These are phyloP conservation scores for Notocelia uddmanniana DNA, from an alignment of 2,888 invertebrate genomes.

Conservation along the genomic window DNA sequence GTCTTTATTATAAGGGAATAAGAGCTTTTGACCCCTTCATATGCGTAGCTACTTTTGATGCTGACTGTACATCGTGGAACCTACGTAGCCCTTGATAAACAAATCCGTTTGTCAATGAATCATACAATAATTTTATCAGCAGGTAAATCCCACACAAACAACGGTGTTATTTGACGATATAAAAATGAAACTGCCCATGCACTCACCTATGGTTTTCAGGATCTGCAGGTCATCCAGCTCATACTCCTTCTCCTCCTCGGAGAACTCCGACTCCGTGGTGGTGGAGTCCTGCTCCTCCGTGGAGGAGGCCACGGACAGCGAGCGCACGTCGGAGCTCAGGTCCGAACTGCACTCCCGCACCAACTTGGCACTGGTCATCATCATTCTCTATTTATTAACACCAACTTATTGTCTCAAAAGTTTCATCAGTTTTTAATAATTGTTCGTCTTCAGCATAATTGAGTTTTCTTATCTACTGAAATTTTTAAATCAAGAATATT, in stretches of 20 bases:
- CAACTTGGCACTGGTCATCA: conserved; percentile 85
- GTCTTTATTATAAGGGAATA: no score
- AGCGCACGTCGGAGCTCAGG: conserved; percentile 80
- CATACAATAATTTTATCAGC: background rate
- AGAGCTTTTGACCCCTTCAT: no score
- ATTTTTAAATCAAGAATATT: background rate
- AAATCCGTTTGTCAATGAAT: background rate
- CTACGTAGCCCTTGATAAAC: background rate
- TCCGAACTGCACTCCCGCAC: conserved; percentile 84
- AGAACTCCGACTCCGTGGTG: conserved; percentile 85
- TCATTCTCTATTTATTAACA: conserved; percentile 65
- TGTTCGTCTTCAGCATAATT: conserved; percentile 16
- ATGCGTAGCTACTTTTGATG: no score
- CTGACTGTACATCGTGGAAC: no score
- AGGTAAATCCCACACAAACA: background rate
- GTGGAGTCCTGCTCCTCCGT: conserved; percentile 85
- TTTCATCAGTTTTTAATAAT: conserved; percentile 19
- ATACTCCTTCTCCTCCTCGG: conserved; percentile 87
- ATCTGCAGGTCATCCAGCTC: conserved; percentile 93
- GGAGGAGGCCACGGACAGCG: conserved; percentile 82
- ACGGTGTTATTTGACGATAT: background rate
- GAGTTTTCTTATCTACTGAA: conserved; percentile 11
- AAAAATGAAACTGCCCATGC: background rate
- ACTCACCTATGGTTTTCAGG: conserved; percentile 95
- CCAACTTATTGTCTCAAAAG: conserved; percentile 5